Evolutionary conservation across 2,888 invertebrate genomes (phyloP).

Genomic region (Cremastobaeus sp.): DNA sequence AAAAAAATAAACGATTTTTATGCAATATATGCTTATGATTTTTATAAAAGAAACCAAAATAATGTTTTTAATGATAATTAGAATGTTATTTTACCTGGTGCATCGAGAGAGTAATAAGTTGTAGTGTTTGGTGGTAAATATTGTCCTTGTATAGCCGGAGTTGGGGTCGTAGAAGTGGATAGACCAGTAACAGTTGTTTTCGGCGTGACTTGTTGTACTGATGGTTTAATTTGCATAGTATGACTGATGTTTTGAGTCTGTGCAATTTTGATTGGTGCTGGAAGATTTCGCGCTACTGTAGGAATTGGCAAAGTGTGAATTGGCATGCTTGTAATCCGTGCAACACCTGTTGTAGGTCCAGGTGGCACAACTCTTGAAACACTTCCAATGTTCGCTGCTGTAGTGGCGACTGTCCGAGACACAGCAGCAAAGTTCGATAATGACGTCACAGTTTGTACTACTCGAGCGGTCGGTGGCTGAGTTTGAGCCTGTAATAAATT

Average conservation of each 20-base stretch:
- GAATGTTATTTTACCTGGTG: conserved; percentile 66
- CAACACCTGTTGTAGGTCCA: conserved; percentile 70
- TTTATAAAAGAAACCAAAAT: too few relatives aligned
- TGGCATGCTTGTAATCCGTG: conserved; percentile 75
- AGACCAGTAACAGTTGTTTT: conserved; percentile 55
- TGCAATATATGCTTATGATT: background rate
- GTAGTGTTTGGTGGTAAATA: conserved; percentile 72
- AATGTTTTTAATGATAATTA: background rate
- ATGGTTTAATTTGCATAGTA: conserved; percentile 72
- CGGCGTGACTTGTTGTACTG: conserved; percentile 56
- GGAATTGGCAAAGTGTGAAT: conserved; percentile 73
- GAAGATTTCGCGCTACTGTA: conserved; percentile 69
- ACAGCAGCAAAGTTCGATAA: conserved; percentile 72
- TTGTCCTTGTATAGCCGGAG: conserved; percentile 71
- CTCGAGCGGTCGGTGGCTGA: conserved; percentile 68
- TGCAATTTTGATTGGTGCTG: conserved; percentile 70
- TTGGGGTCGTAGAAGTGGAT: conserved; percentile 64
- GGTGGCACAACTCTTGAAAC: conserved; percentile 71
- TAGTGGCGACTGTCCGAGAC: conserved; percentile 73
- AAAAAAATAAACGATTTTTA: too few relatives aligned
- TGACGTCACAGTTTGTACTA: conserved; percentile 75
- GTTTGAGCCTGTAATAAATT: conserved; percentile 23
- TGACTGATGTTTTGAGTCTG: conserved; percentile 70
- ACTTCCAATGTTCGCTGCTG: conserved; percentile 71
- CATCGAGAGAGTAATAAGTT: conserved; percentile 74